Conservation (phyloP, 2,113 vertebrate genomes). For the Microcebus ravelobensis region DNA sequence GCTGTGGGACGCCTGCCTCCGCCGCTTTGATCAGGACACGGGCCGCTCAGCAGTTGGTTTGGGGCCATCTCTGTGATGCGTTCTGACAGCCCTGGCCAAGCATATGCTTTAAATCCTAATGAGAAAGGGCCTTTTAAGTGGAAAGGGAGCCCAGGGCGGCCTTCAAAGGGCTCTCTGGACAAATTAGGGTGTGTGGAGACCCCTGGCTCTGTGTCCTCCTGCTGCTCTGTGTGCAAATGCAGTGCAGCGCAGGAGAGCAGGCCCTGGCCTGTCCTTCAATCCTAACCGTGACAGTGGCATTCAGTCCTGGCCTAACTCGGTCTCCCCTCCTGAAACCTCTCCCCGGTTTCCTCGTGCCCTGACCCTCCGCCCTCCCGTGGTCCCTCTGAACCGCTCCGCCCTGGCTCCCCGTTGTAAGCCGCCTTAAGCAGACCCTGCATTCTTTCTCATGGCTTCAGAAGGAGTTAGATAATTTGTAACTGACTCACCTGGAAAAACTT, state of each 20-base stretch:
- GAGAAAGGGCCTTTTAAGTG: slow-evolving; percentile 46
- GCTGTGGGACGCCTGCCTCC: background rate
- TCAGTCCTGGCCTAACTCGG: background rate
- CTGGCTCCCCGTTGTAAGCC: background rate
- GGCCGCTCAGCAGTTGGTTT: slow-evolving; percentile 2
- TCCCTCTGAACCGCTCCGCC: background rate
- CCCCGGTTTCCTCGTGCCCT: background rate
- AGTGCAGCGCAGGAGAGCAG: background rate
- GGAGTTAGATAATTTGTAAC: slow-evolving; percentile 37
- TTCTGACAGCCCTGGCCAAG: slow-evolving; percentile 67
- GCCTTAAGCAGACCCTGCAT: slow-evolving; percentile 14
- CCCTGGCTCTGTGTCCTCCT: background rate
- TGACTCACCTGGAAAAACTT: slow-evolving; percentile 46
- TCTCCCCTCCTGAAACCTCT: background rate
- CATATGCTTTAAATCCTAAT: slow-evolving; percentile 74
- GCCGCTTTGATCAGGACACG: slow-evolving; percentile 68
- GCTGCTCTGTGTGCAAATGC: background rate
- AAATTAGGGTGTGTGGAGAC: background rate
- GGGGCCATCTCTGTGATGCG: slow-evolving; percentile 67
- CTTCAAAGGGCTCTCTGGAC: slow-evolving; percentile 66
- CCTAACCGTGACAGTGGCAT: no score
- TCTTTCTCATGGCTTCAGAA: slow-evolving; percentile 46
- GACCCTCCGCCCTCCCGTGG: background rate
- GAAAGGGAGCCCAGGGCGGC: slow-evolving; percentile 25
- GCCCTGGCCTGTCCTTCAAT: background rate